Percentiles rank a stretch among this genome's conserved stretches.
Conservation (phyloP, 2,888 invertebrate species). For the Cryptus viduatorius region DNA sequence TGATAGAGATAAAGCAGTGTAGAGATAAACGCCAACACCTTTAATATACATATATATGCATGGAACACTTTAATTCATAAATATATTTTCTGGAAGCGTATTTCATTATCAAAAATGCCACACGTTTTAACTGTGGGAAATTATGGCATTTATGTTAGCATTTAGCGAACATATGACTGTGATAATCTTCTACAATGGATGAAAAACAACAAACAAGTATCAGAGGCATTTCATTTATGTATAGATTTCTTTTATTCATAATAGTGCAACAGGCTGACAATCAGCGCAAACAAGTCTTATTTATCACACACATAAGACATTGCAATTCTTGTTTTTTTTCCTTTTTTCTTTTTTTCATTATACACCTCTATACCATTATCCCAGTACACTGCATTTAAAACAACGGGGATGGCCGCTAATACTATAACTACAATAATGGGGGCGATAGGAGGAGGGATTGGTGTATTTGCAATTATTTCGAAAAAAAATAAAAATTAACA, state of each 20-base stretch:
- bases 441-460: conserved; percentile 11
- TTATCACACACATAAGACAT: conserved; percentile 69
- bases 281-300: conserved; percentile 70
- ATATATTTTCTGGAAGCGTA: too few relatives aligned
- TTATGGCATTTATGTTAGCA: neutral
- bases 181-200: neutral
- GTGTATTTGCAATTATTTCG: conserved; percentile 32
- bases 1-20: too few relatives aligned
- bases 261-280: conserved; percentile 74
- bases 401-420: conserved; percentile 42
- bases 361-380: conserved; percentile 56
- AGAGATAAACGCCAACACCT: too few relatives aligned
- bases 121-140: too few relatives aligned
- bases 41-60: too few relatives aligned
- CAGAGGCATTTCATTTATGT: conserved; percentile 25
- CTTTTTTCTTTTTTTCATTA: conserved; percentile 30
- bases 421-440: conserved; percentile 46
- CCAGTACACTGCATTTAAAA: conserved; percentile 60
- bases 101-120: too few relatives aligned
- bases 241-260: conserved; percentile 71
- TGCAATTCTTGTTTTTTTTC: conserved; percentile 39
- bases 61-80: too few relatives aligned
- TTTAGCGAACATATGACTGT: neutral
- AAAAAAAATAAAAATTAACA: neutral
- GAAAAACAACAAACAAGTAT: neutral